Conservation (phyloP, 2,888 invertebrate genomes). For the Nymphalis urticae region DNA sequence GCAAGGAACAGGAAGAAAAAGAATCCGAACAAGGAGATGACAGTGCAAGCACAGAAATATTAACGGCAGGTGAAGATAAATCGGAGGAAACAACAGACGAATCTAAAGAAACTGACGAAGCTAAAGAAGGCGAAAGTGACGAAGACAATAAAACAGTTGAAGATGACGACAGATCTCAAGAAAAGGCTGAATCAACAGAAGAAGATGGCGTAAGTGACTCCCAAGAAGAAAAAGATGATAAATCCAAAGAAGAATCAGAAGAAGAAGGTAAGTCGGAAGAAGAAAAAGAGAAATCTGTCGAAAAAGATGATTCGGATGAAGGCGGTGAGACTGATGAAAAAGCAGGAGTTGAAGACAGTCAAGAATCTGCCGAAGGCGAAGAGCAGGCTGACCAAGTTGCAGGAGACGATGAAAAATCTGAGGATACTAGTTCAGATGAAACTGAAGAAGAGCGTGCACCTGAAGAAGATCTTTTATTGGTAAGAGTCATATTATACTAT, state of each 20-base stretch:
- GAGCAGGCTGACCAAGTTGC: constrained; percentile 38
- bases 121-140: constrained; percentile 42
- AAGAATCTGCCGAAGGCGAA: constrained; percentile 35
- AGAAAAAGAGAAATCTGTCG: constrained; percentile 57
- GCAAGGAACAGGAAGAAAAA: constrained; percentile 44
- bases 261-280: constrained; percentile 53
- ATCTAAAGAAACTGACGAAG: constrained; percentile 45
- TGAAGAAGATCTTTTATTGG: constrained; percentile 85
- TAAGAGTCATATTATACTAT: constrained; percentile 49
- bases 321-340: constrained; percentile 48
- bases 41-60: constrained; percentile 40
- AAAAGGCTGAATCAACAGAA: constrained; percentile 67
- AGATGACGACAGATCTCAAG: constrained; percentile 72
- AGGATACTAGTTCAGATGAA: constrained; percentile 55
- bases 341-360: constrained; percentile 53
- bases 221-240: constrained; percentile 46
- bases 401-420: constrained; percentile 46
- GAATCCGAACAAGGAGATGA: constrained; percentile 43
- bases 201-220: constrained; percentile 27
- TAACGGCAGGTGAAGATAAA: constrained; percentile 46
- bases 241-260: constrained; percentile 13
- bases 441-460: constrained; percentile 77
- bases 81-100: constrained; percentile 53
- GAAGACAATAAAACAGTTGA: constrained; percentile 54
- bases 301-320: constrained; percentile 51